A percentile compares a stretch with the other conserved stretches of the same genome.
Conservation (phyloP, 2,888 invertebrate species). For the Drosophila paranaensis region DNA sequence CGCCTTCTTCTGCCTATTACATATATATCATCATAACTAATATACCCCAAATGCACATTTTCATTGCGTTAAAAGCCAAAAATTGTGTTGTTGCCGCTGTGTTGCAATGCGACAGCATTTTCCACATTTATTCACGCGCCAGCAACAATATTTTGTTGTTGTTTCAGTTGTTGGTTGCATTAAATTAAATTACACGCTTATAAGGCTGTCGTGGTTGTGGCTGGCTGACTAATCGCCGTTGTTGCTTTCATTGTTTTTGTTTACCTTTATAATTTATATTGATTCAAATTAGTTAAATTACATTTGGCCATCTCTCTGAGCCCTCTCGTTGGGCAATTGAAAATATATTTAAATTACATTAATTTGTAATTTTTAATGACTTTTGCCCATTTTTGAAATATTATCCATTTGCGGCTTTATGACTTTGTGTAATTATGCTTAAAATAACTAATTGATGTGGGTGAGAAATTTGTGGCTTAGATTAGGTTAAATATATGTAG, state of each 20-base stretch:
- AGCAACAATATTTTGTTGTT: constrained; percentile 17
- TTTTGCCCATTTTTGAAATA: constrained; percentile 6
- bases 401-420: neutral
- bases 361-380: constrained; percentile 1
- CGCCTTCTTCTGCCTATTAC: neutral
- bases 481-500: neutral
- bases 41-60: neutral
- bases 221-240: constrained; percentile 43
- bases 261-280: constrained; percentile 57
- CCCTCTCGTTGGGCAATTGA: constrained; percentile 21
- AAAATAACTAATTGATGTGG: neutral
- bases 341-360: constrained; percentile 38
- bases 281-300: constrained; percentile 71
- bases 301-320: constrained; percentile 35
- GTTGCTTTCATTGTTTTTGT: constrained; percentile 7
- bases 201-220: constrained; percentile 49
- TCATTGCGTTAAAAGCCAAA: constrained; percentile 18
- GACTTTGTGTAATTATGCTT: constrained; percentile 6
- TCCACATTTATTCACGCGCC: constrained; percentile 62
- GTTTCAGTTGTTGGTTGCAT: constrained; percentile 38
- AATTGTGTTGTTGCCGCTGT: constrained; percentile 32
- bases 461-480: neutral
- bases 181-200: constrained; percentile 67
- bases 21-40: too few species aligned
- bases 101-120: constrained; percentile 56